phyloP scores from a whole-genome alignment of 2,797 vertebrate species.

The Sus cebifrons region DNA sequence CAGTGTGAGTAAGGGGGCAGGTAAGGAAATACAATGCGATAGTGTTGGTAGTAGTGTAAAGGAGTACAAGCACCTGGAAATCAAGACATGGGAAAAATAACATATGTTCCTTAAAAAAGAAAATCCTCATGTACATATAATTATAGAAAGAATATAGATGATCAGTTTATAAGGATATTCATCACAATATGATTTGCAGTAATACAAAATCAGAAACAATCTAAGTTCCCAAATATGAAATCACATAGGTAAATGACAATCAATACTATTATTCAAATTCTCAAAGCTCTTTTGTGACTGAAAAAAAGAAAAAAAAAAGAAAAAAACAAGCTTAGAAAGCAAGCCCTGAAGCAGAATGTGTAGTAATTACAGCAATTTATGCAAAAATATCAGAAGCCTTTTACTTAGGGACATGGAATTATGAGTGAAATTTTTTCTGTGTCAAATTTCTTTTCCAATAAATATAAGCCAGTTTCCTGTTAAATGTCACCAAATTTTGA shows the following conservation, averaged over 20 bases:
- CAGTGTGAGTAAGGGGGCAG: background rate
- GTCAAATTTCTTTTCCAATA: slow-evolving; percentile 12
- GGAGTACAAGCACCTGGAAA: background rate
- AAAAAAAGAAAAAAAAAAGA: background rate
- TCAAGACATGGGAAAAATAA: background rate
- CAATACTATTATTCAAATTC: background rate
- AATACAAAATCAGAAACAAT: slow-evolving; percentile 11
- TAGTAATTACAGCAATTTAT: background rate
- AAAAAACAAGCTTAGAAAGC: background rate
- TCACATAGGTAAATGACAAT: background rate
- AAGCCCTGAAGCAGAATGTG: background rate
- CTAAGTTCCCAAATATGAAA: background rate
- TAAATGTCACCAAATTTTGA: background rate
- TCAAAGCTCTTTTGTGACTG: background rate
- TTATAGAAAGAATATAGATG: background rate
- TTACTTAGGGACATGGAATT: background rate
- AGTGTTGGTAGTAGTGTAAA: background rate
- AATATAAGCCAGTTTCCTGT: background rate
- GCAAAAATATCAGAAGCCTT: background rate
- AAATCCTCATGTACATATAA: background rate
- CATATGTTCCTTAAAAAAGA: background rate
- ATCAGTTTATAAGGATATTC: background rate
- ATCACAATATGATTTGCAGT: background rate
- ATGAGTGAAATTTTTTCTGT: background rate
- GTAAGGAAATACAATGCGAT: background rate